Evolutionary conservation across 2,888 invertebrate species (phyloP), one percentile per base, ranked within the genome.

Genomic region (Heliconius charithonia): DNA sequence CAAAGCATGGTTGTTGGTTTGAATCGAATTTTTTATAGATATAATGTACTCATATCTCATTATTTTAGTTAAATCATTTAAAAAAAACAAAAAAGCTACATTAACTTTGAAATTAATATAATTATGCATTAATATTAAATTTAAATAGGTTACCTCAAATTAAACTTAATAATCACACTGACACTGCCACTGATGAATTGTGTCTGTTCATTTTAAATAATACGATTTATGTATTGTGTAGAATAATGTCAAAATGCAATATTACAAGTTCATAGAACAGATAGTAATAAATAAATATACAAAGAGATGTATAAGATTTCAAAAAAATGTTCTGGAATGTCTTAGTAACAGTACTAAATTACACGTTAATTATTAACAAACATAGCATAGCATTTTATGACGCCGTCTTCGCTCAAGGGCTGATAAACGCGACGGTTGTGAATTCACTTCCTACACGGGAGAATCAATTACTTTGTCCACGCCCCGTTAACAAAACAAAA

Each of bases 131-230:
- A 32, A 66, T 7, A 56, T 19, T 56, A 22, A 56, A 72, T 72
- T 32, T 32, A 13, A 41, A 69, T 69, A 41, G 67, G 25, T 56
- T 27, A 72, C 56, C 71, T 72, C 32, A 32, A 32, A 65, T 66
- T 45, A 29, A 45, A 65, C 67, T 56, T 75, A 66, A 75, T 63
- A 63, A 63, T 63, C 13, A 63, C 16, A 63, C 56, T 56, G 56
- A 75, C 67, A 75, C 77, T 67, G 71, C 71, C 76, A 67, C 27
- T 32, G 25, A n/a, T 32, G 22, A 25, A 25, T 69, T 69, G 67
- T 69, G 41, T 69, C 69, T 69, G 25, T 45, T n/a, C 41, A 45
- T 69, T 27, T 16, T 32, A 45, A 45, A 69, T 67, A 67, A 69
- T 16, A 45, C 16, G 16, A 41, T 22, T 69, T 45, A 69, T 27